Evolutionary conservation across 2,888 invertebrate genomes (phyloP).

Genomic region (Panzeria rudis): DNA sequence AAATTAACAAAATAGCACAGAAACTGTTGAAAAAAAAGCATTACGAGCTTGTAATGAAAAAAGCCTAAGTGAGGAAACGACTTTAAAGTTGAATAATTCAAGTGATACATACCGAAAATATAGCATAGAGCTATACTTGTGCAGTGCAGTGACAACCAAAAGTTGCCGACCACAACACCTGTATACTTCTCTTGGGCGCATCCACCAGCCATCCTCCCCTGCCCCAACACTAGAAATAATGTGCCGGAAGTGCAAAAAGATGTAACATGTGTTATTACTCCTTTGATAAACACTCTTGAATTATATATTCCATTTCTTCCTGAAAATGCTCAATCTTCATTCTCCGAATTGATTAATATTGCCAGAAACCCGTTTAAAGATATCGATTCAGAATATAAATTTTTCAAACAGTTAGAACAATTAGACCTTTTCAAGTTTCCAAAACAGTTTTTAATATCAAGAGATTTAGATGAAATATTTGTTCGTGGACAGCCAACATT

Average conservation of each 20-base stretch:
- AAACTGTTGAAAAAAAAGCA: too few relatives aligned
- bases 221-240: too few relatives aligned
- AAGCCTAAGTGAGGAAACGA: too few relatives aligned
- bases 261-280: slow-evolving; percentile 15
- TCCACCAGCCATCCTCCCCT: too few relatives aligned
- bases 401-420: slow-evolving; percentile 51
- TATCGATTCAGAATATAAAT: slow-evolving; percentile 43
- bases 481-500: slow-evolving; percentile 59
- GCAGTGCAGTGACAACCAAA: too few relatives aligned
- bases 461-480: slow-evolving; percentile 67
- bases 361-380: slow-evolving; percentile 19
- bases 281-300: slow-evolving; percentile 29
- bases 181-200: too few relatives aligned
- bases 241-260: slow-evolving; percentile 15
- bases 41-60: too few relatives aligned
- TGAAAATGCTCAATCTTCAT: slow-evolving; percentile 19
- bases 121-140: too few relatives aligned
- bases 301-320: slow-evolving; percentile 16
- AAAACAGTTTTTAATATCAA: slow-evolving; percentile 50
- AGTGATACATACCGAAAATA: too few relatives aligned
- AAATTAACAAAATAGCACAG: too few relatives aligned
- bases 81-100: too few relatives aligned
- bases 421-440: slow-evolving; percentile 48
- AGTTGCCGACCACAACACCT: too few relatives aligned
- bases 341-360: slow-evolving; percentile 17